phyloP scores from a whole-genome alignment of 2,113 vertebrate species.

The Aptenodytes patagonicus region DNA sequence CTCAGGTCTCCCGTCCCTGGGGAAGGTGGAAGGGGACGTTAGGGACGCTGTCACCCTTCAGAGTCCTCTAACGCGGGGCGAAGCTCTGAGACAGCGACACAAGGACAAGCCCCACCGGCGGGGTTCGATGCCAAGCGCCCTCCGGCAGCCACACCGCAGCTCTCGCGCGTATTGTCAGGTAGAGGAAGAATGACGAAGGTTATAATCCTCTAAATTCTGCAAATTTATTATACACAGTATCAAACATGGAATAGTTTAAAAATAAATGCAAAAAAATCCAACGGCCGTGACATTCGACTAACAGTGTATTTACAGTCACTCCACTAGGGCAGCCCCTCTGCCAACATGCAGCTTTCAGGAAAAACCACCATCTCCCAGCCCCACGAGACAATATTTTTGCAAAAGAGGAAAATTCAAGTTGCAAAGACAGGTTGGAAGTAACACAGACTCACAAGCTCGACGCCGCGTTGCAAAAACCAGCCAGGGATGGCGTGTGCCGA shows the following conservation, averaged over 20 bases:
- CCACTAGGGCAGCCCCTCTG: neutral
- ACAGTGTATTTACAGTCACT: neutral
- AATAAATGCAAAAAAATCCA: neutral
- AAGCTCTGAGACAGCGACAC: accelerated
- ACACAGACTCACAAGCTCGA: neutral
- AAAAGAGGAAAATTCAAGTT: neutral
- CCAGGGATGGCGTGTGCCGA: neutral
- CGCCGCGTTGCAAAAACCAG: accelerated
- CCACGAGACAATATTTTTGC: neutral
- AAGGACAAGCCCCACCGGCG: neutral
- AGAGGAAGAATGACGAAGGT: neutral
- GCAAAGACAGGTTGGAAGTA: neutral
- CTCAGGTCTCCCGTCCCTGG: neutral
- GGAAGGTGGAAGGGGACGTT: neutral
- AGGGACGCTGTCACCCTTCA: neutral
- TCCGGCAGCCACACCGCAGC: neutral
- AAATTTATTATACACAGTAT: conserved; percentile 36
- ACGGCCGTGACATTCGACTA: neutral
- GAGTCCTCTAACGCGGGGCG: accelerated
- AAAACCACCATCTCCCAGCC: neutral
- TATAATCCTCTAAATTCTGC: neutral
- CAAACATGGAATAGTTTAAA: conserved; percentile 16
- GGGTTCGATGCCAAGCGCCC: neutral
- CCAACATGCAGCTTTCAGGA: neutral
- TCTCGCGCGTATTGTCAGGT: accelerated